phyloP scores from a whole-genome alignment of 2,797 vertebrate species.

The Paedocypris micromegethes region DNA sequence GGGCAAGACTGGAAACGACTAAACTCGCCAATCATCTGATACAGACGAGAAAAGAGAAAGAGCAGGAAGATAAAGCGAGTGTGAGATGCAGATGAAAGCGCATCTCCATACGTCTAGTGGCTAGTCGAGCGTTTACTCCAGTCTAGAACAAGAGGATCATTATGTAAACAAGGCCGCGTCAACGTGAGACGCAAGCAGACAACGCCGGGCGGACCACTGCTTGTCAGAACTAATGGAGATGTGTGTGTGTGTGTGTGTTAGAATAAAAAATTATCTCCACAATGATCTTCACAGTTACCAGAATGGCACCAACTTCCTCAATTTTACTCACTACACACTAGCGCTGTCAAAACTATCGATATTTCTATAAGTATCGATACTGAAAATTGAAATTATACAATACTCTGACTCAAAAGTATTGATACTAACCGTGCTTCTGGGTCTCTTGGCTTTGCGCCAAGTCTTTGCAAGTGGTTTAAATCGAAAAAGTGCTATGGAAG shows the following conservation, averaged over 20 bases:
- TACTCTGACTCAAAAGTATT: too few species aligned
- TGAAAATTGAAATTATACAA: too few species aligned
- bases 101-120: constrained; percentile 16
- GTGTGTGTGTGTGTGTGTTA: constrained; percentile 16
- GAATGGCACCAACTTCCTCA: too few species aligned
- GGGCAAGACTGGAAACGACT: constrained; percentile 47
- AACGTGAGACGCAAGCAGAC: constrained; percentile 5
- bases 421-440: too few species aligned
- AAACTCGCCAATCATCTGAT: constrained; percentile 46
- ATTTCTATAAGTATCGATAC: too few species aligned
- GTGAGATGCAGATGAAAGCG: constrained; percentile 22
- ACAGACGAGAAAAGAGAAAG: constrained; percentile 31
- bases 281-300: too few species aligned
- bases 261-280: constrained; percentile 3
- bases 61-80: constrained; percentile 34
- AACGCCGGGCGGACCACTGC: constrained; percentile 21
- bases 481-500: too few species aligned
- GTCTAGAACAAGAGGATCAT: constrained; percentile 36
- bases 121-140: constrained; percentile 34
- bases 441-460: too few species aligned
- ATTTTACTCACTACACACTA: too few species aligned
- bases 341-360: too few species aligned
- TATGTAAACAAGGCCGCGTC: constrained; percentile 24
- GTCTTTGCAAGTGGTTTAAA: too few species aligned
- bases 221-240: constrained; percentile 24